Base-by-base conservation (phyloP, 2,888 invertebrate genomes). In the Hyposoter dolosus region DNA sequence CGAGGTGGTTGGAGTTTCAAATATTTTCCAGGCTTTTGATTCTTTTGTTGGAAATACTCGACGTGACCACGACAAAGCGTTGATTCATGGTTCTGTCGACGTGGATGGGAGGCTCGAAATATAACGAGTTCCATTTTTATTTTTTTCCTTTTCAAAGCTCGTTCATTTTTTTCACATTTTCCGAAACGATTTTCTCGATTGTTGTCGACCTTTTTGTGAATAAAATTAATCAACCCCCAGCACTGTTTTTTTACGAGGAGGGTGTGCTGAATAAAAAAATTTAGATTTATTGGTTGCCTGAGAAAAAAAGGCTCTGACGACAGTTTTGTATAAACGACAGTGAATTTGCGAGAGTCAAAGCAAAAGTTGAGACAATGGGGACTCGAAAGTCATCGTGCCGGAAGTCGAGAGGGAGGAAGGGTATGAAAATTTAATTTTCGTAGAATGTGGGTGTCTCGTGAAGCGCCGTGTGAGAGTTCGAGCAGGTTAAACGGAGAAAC, bases 371-470 rank as follows among this genome's bases (percentile, higher is more conserved):
- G 50, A 32, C 74, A 19, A 75, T 43, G 65, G 50, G 28, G 50
- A 80, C 69, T 35, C 84, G 1, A 43, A 71, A 60, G 50, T 77
- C 63, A 63, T 80, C 77, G 76, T 35, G 60, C 75, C 60, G 76
- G 45, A 81, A 83, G 72, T 60, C 35, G 83, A 66, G 72, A 12
- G 15, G 15, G 60, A 1, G 60, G 5, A 1, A 28, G 76, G 28
- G 74, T 50, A 66, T 19, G 66, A 68, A 83, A 81, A 86, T 86
- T 86, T 77, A 83, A 83, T 86, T 86, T 85, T 77, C 80, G 50
- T 66, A 19, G 43, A 77, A 83, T 83, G 81, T 60, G 68, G 50
- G 53, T 12, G 65, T 53, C 28, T 43, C 75, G 66, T 68, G 50
- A 28, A 72, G 60, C 47, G 78, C 35, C 50, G 75, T 65, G 65